Base-by-base conservation (phyloP, 1,140 invertebrate genomes). In the Eufriesea mexicana region DNA sequence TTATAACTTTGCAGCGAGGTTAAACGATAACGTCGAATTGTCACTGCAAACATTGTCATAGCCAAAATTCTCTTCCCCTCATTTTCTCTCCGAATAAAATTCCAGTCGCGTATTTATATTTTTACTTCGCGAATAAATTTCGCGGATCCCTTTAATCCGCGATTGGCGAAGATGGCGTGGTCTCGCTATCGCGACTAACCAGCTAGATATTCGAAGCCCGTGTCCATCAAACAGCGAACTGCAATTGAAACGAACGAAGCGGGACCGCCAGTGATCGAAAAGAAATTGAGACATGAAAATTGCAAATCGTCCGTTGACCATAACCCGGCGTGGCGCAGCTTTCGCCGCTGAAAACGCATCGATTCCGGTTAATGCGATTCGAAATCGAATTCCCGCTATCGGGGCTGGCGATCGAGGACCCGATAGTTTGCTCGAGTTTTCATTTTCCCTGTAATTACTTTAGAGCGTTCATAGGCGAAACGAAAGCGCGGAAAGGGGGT, bases 361-460 rank as follows among this genome's bases (percentile, higher is more conserved):
- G 71, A 73, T 73, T 45, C 51, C 54, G 9, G 57, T 59, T 59
- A 51, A 64, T 49, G 68, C 70, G 70, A 72, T 80, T 64, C 42
- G 25, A 61, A 74, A 80, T 80, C 70, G 28, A 79, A 79, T 79
- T 73, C 16, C 47, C 76, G 18, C 18, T 68, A 68, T 78, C 76
- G 67, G 9, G n/a, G 45, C 45, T 25, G 2, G 20, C 78, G 57
- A 80, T 72, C 64, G 49, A 51, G 59, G 23, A 7, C 47, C 45
- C 28, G 28, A 80, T 64, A 45, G 79, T 74, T 80, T 45, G 79
- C 59, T 54, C 57, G 79, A 74, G 57, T 80, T 80, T 80, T 80
- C 79, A 71, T 80, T 74, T 80, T 51, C 35, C 35, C 79, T n/a
- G 47, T 80, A 80, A 80, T 80, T 74, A 74, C 70, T 74, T 80